Evolutionary conservation across 2,113 vertebrate species (phyloP), one percentile per base, ranked within the genome.

Genomic region (Sphaerodactylus townsendi): DNA sequence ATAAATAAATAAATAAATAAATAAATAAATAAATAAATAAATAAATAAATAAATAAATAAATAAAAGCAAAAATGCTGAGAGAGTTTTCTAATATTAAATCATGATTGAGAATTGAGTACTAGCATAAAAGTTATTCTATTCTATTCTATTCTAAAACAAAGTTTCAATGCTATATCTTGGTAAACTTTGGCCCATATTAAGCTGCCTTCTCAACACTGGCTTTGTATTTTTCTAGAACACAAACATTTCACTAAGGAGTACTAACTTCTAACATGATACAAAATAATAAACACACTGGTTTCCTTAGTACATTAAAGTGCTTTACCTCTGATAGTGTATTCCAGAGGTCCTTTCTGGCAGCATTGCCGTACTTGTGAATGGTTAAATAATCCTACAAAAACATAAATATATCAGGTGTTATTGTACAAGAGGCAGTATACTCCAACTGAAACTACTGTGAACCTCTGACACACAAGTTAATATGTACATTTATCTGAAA

Each of bases 291-390:
- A 66, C 44, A 90, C 10, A 25, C 82, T 91, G 68, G 82, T 33
- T 50, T 35, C 74, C 33, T 53, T 41, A 83, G 83, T 0, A 89
- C 35, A 75, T 87, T 56, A 89, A 90, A 92, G 35, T 25, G 41
- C 86, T 84, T 96, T 97, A 99, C 98, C 98, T 98, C 97, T 86
- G 98, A 97, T 64, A 99, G 84, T 39, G 97, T 98, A 92, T 96
- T 98, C 98, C 98, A 99, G 68, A 99, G 97, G 96, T 99, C 98
- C 73, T 98, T 97, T 93, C 98, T 96, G 89, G 96, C 98, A 68
- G 98, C 98, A 89, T 99, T 99, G 88, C 98, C 94, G 92, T 98
- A 99, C 93, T 98, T 99, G 93, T 99, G 98, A 94, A 97, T 97
- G 91, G 96, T 97, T 95, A 99, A 95, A 88, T 98, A 99, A 93